Percentiles rank a stretch among this genome's conserved stretches.
Evolutionary conservation across 2,888 invertebrate species (phyloP).

Genomic region (Liopterus haemorrhoidalis): DNA sequence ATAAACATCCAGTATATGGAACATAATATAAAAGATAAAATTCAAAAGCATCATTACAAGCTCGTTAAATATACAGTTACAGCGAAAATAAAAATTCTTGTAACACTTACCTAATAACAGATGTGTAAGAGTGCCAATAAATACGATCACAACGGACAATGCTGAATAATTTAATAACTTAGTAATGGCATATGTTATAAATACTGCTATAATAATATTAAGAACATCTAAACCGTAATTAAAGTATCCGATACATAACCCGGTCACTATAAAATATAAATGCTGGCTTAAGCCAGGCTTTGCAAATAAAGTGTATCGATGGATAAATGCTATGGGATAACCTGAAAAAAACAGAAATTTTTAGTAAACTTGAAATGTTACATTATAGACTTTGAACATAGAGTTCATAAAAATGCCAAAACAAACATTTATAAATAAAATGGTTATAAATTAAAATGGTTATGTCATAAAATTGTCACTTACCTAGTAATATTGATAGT

Average conservation of each 20-base stretch:
- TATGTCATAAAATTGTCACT: conserved; percentile 24
- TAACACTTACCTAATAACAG: conserved; percentile 54
- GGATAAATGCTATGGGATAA: conserved; percentile 64
- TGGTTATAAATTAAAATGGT: background rate
- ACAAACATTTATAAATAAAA: conserved; percentile 11
- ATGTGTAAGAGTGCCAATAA: conserved; percentile 77
- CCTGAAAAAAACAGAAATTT: conserved; percentile 50
- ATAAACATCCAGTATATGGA: too few species aligned
- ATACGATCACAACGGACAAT: conserved; percentile 61
- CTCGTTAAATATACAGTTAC: background rate
- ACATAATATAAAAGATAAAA: conserved; percentile 9
- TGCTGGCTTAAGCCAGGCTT: conserved; percentile 58
- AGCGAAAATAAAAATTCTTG: background rate
- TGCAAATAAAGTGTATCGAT: conserved; percentile 55
- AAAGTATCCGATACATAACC: conserved; percentile 70
- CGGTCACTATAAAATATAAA: conserved; percentile 64
- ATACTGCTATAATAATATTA: conserved; percentile 69
- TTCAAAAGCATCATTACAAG: conserved; percentile 2
- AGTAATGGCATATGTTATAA: conserved; percentile 65
- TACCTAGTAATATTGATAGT: conserved; percentile 43
- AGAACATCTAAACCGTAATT: conserved; percentile 76
- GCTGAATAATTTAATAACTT: conserved; percentile 58
- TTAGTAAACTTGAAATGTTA: background rate
- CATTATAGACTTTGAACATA: conserved; percentile 6
- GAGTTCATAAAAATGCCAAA: conserved; percentile 1